These are phyloP conservation scores for Calliopsis andreniformis DNA, from an alignment of 1,140 invertebrate species.

Conservation along the genomic window DNA sequence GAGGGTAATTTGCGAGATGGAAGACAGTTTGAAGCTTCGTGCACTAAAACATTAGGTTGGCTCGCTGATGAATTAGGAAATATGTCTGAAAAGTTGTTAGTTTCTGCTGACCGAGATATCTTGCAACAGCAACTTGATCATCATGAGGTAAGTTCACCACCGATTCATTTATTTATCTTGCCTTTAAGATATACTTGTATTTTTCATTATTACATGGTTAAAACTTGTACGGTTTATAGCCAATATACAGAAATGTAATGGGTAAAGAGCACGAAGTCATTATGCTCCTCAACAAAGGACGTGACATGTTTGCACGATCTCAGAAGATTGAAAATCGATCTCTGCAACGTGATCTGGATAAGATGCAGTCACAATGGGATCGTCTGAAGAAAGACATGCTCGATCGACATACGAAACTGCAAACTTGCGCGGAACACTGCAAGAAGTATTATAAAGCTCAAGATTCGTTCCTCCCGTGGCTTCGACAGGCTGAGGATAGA, in stretches of 20 bases:
- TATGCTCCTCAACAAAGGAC: slow-evolving; percentile 95
- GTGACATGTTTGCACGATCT: slow-evolving; percentile 86
- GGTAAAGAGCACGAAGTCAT: slow-evolving; percentile 96
- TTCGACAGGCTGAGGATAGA: slow-evolving; percentile 93
- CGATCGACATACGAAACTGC: slow-evolving; percentile 91
- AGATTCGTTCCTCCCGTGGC: slow-evolving; percentile 94
- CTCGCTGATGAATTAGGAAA: slow-evolving; percentile 89
- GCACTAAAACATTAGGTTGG: slow-evolving; percentile 94
- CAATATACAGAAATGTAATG: slow-evolving; percentile 93
- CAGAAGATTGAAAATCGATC: slow-evolving; percentile 82
- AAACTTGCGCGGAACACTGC: slow-evolving; percentile 95
- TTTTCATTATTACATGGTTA: slow-evolving; percentile 14
- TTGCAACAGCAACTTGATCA: slow-evolving; percentile 93
- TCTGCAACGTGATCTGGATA: slow-evolving; percentile 89
- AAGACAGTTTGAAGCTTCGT: slow-evolving; percentile 92
- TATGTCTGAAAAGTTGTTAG: slow-evolving; percentile 88
- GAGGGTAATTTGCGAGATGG: slow-evolving; percentile 92
- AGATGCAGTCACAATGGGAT: slow-evolving; percentile 94
- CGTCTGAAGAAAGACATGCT: slow-evolving; percentile 92
- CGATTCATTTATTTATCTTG: background rate
- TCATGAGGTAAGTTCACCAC: slow-evolving; percentile 84
- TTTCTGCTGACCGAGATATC: slow-evolving; percentile 92
- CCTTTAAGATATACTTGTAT: background rate
- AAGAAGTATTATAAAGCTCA: slow-evolving; percentile 93
- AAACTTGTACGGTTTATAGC: slow-evolving; percentile 76